Evolutionary conservation across 2,113 vertebrate genomes (phyloP).

Genomic region (Sylvicapra grimmia): DNA sequence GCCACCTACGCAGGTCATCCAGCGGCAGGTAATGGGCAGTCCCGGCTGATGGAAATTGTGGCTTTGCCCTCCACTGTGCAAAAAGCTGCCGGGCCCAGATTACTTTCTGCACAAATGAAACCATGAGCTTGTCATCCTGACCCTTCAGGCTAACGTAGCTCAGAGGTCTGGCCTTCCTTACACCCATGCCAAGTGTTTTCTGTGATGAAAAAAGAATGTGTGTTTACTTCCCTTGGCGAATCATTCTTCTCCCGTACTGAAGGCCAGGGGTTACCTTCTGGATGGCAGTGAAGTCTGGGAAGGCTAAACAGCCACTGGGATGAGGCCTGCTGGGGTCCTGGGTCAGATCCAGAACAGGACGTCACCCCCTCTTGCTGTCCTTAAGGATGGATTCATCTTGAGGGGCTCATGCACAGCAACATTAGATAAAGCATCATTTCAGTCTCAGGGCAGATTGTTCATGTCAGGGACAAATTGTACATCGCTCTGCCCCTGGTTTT

Average conservation of each 20-base stretch:
- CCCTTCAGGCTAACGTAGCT: background rate
- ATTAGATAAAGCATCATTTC: background rate
- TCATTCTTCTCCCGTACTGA: background rate
- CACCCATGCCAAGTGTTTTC: conserved; percentile 2
- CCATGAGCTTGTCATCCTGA: background rate
- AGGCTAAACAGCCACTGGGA: background rate
- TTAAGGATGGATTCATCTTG: background rate
- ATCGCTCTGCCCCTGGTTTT: background rate
- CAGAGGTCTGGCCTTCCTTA: conserved; percentile 22
- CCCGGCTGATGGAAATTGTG: background rate
- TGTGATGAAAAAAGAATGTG: conserved; percentile 26
- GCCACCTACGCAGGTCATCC: background rate
- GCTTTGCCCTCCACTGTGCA: background rate
- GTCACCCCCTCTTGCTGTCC: background rate
- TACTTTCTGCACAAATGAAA: conserved; percentile 12
- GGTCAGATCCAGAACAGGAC: background rate
- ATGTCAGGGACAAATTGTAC: background rate
- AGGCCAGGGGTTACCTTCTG: background rate
- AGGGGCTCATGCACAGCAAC: background rate
- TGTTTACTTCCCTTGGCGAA: conserved; percentile 36
- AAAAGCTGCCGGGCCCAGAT: background rate
- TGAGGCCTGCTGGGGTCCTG: fast-evolving
- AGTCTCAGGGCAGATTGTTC: background rate
- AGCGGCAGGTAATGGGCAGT: fast-evolving
- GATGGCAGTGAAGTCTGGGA: background rate